Percentiles rank a stretch among this genome's conserved stretches.
These are phyloP conservation scores for Coregonus ussuriensis DNA, from an alignment of 2,797 vertebrate genomes.

Conservation along the genomic window DNA sequence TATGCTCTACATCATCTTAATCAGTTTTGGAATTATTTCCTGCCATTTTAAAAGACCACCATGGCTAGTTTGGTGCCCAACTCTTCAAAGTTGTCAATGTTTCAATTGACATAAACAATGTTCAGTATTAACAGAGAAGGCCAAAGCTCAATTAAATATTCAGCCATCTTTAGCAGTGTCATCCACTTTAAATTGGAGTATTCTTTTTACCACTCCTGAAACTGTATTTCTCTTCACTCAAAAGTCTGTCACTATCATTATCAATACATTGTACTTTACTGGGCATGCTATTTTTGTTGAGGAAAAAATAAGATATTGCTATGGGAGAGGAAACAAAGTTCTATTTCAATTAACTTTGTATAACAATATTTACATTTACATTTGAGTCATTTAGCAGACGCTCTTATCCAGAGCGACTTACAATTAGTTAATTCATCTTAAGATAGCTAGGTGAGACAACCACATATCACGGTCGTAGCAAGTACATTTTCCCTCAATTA, in stretches of 20 bases:
- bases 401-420: no score
- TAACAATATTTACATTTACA: conserved; percentile 46
- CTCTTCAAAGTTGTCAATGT: conserved; percentile 18
- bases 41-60: conserved; percentile 37
- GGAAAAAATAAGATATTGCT: conserved; percentile 48
- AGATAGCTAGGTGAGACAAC: no score
- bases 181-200: background rate
- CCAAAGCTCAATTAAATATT: background rate
- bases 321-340: conserved; percentile 62
- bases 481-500: no score
- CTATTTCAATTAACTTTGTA: conserved; percentile 66
- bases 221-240: background rate
- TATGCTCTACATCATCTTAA: conserved; percentile 47
- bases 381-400: background rate
- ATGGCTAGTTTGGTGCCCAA: conserved; percentile 30
- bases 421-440: no score
- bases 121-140: background rate
- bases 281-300: conserved; percentile 34
- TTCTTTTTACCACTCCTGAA: background rate
- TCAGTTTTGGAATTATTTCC: conserved; percentile 41
- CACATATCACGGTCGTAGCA: no score
- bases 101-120: background rate
- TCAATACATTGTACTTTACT: conserved; percentile 35
- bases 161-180: background rate
- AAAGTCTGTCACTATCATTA: conserved; percentile 1